Conservation (phyloP, 2,113 vertebrate genomes). For the Otis tarda region DNA sequence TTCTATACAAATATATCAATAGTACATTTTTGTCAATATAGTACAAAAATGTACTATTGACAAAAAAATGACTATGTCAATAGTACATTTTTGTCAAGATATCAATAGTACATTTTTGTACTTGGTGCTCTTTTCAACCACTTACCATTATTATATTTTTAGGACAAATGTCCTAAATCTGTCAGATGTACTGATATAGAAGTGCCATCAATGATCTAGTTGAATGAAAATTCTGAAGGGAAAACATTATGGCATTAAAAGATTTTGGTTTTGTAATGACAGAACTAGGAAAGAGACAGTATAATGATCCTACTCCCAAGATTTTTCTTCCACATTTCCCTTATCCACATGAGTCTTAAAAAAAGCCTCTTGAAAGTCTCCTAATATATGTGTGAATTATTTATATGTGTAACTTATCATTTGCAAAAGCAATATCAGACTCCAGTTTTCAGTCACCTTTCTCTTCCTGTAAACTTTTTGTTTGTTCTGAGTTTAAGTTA, state of each 20-base stretch:
- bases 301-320: not conserved
- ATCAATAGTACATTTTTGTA: not conserved
- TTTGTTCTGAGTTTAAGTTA: not conserved
- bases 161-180: not conserved
- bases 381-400: too few species aligned
- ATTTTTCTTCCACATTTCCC: not conserved
- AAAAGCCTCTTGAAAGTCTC: not conserved
- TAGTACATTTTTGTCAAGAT: too few species aligned
- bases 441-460: not conserved
- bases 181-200: not conserved
- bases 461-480: not conserved
- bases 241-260: not conserved
- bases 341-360: not conserved
- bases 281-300: rapidly evolving
- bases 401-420: rapidly evolving
- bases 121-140: not conserved
- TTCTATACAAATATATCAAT: not conserved
- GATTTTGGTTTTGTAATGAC: not conserved
- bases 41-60: too few species aligned
- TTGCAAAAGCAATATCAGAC: not conserved
- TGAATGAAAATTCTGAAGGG: not conserved
- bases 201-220: not conserved
- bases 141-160: not conserved
- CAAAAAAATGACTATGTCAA: too few species aligned
- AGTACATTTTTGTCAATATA: not conserved